These are phyloP conservation scores for Phymanthus crucifer DNA, from an alignment of 92 coral and sea anemone species.

Conservation along the genomic window DNA sequence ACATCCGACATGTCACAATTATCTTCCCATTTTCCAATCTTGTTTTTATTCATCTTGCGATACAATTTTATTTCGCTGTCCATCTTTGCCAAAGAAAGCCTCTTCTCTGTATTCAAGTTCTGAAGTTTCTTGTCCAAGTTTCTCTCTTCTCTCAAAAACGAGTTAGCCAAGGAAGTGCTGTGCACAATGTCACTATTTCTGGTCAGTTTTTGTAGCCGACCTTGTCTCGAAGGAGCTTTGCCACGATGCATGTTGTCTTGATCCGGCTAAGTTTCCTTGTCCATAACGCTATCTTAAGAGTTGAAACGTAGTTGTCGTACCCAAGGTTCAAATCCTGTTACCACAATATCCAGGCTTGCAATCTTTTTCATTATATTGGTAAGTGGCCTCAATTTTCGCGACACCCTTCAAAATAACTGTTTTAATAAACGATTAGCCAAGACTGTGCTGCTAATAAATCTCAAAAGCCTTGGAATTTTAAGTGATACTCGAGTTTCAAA, in stretches of 20 bases:
- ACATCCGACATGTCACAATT: conserved; percentile 22
- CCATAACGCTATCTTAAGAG: not conserved
- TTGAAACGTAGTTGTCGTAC: too few relatives aligned
- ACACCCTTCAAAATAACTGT: too few relatives aligned
- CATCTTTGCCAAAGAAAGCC: conserved; percentile 20
- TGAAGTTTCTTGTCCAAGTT: conserved; percentile 20
- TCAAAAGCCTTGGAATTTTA: not conserved
- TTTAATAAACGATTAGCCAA: too few relatives aligned
- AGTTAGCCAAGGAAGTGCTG: conserved; percentile 13
- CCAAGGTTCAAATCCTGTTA: too few relatives aligned
- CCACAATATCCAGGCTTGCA: too few relatives aligned
- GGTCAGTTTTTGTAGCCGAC: not conserved
- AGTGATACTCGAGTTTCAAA: conserved; percentile 5
- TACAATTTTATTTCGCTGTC: conserved; percentile 32
- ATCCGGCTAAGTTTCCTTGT: not conserved
- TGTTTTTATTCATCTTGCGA: conserved; percentile 10
- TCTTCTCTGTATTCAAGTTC: conserved; percentile 11
- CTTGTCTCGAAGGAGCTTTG: not conserved
- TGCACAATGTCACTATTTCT: not conserved
- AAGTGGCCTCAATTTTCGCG: too few relatives aligned
- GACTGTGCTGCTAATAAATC: not conserved
- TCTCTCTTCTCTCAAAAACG: conserved; percentile 25
- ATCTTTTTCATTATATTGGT: too few relatives aligned
- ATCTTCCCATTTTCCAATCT: not conserved
- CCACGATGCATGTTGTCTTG: not conserved